phyloP scores from a whole-genome alignment of 1,140 invertebrate species.

The Venturia canescens region DNA sequence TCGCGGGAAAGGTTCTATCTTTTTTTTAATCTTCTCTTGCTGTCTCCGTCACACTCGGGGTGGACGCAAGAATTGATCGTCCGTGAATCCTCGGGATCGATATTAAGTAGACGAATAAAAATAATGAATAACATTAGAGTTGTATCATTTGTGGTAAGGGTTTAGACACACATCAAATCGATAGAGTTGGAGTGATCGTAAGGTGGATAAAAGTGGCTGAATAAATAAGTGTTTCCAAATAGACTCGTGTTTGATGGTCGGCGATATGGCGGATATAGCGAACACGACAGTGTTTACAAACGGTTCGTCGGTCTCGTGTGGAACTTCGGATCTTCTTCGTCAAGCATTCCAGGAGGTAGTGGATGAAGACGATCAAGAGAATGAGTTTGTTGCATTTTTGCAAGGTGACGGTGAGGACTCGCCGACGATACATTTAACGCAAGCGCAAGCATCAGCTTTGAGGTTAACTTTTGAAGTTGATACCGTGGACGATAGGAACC shows the following conservation, averaged over 20 bases:
- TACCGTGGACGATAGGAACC: slow-evolving; percentile 51
- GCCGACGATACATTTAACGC: slow-evolving; percentile 64
- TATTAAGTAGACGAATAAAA: too few relatives aligned
- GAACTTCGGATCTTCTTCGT: slow-evolving; percentile 65
- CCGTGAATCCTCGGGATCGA: too few relatives aligned
- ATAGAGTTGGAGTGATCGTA: too few relatives aligned
- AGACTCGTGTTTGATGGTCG: neutral
- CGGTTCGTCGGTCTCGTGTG: slow-evolving; percentile 54
- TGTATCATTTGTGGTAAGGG: too few relatives aligned
- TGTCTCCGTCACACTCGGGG: too few relatives aligned
- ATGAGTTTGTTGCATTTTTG: slow-evolving; percentile 67
- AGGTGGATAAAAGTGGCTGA: too few relatives aligned
- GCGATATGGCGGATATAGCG: slow-evolving; percentile 64
- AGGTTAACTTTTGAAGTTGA: slow-evolving; percentile 67
- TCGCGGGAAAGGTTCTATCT: too few relatives aligned
- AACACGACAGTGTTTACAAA: slow-evolving; percentile 67
- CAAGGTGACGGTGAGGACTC: slow-evolving; percentile 59
- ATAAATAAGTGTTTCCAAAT: too few relatives aligned
- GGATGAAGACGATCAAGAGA: slow-evolving; percentile 58
- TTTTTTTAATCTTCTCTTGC: too few relatives aligned
- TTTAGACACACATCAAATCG: too few relatives aligned
- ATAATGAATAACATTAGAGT: too few relatives aligned
- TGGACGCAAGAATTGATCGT: too few relatives aligned
- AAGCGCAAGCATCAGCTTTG: slow-evolving; percentile 63
- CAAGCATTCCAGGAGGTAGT: slow-evolving; percentile 68